Percentiles rank a stretch among this genome's conserved stretches.
These are phyloP conservation scores for Mus spretus DNA, from an alignment of 2,797 vertebrate species.

Conservation along the genomic window DNA sequence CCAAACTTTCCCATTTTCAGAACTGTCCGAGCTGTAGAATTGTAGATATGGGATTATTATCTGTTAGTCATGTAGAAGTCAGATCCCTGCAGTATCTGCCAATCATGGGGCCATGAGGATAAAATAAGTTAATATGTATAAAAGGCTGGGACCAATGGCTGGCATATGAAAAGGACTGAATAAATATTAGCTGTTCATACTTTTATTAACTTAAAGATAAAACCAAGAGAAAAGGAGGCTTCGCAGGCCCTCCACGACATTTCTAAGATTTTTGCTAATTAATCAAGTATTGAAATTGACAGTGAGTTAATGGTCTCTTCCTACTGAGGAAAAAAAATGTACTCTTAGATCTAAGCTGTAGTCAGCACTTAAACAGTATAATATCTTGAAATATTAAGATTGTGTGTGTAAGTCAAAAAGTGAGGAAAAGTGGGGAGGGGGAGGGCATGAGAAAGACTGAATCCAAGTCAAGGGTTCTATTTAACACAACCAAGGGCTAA, in stretches of 20 bases:
- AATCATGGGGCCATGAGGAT: background rate
- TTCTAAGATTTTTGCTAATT: constrained; percentile 73
- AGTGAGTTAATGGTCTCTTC: constrained; percentile 34
- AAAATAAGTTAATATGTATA: constrained; percentile 55
- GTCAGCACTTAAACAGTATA: constrained; percentile 5
- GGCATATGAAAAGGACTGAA: constrained; percentile 9
- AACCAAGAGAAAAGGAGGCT: constrained; percentile 53
- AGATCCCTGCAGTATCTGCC: background rate
- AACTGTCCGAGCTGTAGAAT: background rate
- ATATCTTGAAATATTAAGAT: background rate
- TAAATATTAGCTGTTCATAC: constrained; percentile 72
- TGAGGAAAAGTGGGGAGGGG: background rate
- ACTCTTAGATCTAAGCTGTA: constrained; percentile 22
- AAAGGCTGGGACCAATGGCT: constrained; percentile 46
- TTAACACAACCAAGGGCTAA: constrained; percentile 37
- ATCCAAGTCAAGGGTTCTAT: background rate
- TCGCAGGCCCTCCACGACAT: constrained; percentile 15
- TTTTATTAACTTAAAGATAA: constrained; percentile 66
- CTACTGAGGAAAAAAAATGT: constrained; percentile 35
- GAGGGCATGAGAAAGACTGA: background rate
- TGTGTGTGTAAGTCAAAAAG: background rate
- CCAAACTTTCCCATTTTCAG: constrained; percentile 2
- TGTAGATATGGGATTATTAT: constrained; percentile 15
- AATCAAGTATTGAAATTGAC: constrained; percentile 61
- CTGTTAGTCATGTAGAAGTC: background rate